A percentile compares a stretch with the other conserved stretches of the same genome.
Evolutionary conservation across 1,140 invertebrate species (phyloP).

Genomic region (Drosophila subobscura): DNA sequence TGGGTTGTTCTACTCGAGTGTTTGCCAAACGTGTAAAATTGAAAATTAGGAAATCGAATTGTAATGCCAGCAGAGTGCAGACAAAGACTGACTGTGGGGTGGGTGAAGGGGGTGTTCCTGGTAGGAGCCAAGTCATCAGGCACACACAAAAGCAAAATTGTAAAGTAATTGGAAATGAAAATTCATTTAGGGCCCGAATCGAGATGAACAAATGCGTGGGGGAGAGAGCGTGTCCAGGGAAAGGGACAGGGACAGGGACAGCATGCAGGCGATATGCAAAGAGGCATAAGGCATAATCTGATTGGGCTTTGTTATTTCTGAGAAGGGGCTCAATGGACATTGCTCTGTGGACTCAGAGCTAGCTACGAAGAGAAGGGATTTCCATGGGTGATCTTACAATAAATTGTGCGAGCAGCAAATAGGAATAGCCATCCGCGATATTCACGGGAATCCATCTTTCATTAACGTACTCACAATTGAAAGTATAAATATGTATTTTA

Average conservation of each 20-base stretch:
- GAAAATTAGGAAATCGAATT: slow-evolving; percentile 82
- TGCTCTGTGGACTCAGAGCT: neutral
- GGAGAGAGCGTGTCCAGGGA: neutral
- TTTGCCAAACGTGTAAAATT: slow-evolving; percentile 82
- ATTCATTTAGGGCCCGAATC: slow-evolving; percentile 66
- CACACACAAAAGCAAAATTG: slow-evolving; percentile 69
- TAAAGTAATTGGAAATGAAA: slow-evolving; percentile 81
- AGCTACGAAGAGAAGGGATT: no score
- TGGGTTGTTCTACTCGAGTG: slow-evolving; percentile 52
- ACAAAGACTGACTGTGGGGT: neutral
- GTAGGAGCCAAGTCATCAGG: slow-evolving; percentile 36
- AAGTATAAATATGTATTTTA: no score
- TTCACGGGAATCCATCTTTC: no score
- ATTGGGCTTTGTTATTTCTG: slow-evolving; percentile 14
- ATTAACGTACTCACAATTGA: no score
- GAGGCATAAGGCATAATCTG: slow-evolving; percentile 35
- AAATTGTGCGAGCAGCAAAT: no score
- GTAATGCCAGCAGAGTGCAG: slow-evolving; percentile 43
- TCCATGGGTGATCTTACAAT: no score
- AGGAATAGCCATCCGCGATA: no score
- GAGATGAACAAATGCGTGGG: slow-evolving; percentile 34
- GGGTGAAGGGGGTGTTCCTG: neutral
- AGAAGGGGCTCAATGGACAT: neutral
- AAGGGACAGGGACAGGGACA: no score
- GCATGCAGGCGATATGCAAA: no score